Conservation (phyloP, 30 jellyfish, hydroid and myxozoan species). For the Pelagia noctiluca region DNA sequence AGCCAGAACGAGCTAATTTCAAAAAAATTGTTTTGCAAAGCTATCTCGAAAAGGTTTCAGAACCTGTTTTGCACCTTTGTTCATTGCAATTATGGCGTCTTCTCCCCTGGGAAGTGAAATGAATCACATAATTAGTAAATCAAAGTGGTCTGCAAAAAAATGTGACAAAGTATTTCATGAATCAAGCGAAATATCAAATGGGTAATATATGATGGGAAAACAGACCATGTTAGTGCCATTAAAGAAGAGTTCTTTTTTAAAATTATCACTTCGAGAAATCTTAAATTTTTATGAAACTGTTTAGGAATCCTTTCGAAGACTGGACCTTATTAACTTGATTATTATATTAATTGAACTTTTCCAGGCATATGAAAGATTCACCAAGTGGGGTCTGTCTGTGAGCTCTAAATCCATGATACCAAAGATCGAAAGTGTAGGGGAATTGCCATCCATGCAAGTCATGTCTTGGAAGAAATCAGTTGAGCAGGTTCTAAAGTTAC, state of each 20-base stretch:
- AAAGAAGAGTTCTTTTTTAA: too few species aligned
- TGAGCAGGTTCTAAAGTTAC: slow-evolving; percentile 6
- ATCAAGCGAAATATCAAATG: too few species aligned
- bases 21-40: slow-evolving; percentile 19
- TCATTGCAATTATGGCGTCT: background rate
- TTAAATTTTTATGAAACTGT: background rate
- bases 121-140: too few species aligned
- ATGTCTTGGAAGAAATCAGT: slow-evolving; percentile 18
- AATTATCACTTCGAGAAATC: too few species aligned
- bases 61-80: slow-evolving; percentile 7
- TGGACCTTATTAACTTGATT: slow-evolving; percentile 8
- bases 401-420: slow-evolving; percentile 6
- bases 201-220: too few species aligned
- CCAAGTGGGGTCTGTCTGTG: slow-evolving; percentile 16
- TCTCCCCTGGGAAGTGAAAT: too few species aligned
- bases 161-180: too few species aligned
- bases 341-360: background rate
- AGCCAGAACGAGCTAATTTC: too few species aligned
- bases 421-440: slow-evolving; percentile 10
- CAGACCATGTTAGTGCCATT: too few species aligned
- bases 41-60: background rate
- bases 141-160: too few species aligned
- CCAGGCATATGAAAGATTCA: slow-evolving; percentile 15
- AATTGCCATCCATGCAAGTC: slow-evolving; percentile 1
- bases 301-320: background rate